Base-by-base conservation (phyloP, 2,888 invertebrate species). In the Leptura quadrifasciata region DNA sequence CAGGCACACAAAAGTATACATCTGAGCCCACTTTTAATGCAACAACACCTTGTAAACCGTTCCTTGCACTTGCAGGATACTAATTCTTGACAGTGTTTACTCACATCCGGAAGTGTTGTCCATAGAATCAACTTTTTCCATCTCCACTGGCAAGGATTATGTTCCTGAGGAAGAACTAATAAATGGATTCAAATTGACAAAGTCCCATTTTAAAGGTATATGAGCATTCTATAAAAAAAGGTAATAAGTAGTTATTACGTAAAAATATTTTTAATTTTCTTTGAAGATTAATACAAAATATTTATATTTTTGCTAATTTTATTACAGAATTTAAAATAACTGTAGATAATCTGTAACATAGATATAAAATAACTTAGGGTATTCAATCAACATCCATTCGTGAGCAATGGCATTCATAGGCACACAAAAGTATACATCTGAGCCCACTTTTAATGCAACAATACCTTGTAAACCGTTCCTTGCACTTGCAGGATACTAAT, bases 221-320 rank as follows among this genome's bases (percentile, higher is more conserved):
- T 2, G 12, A 52, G 10, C 52, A 17, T 52, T 52, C 52, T 52
- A 52, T 12, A 52, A 52, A 52, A 52, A 52, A 52, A n/a, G 52
- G 52, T 52, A 52, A 52, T 52, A 52, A 52, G n/a, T 12, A 52
- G 52, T 52, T 52, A 52, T 52, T 52, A 52, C 52, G 52, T 52
- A 52, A 52, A 52, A 52, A 52, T 52, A 52, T 3, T 52, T 52
- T 52, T 52, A 6, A 52, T 52, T 55, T 55, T 69, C 57, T 52
- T 24, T 27, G 27, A 27, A 4, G 3, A 6, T 6, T 9, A n/a
- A n/a, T n/a, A n/a, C n/a, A n/a, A n/a, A n/a, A n/a, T n/a, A n/a
- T n/a, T n/a, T n/a, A n/a, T n/a, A 52, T 52, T n/a, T 52, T 52
- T 52, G 15, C n/a, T 17, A 15, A 52, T 52, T 52, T 52, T 52